These are phyloP conservation scores for Dipodomys merriami DNA, from an alignment of 2,113 vertebrate genomes.

Conservation along the genomic window DNA sequence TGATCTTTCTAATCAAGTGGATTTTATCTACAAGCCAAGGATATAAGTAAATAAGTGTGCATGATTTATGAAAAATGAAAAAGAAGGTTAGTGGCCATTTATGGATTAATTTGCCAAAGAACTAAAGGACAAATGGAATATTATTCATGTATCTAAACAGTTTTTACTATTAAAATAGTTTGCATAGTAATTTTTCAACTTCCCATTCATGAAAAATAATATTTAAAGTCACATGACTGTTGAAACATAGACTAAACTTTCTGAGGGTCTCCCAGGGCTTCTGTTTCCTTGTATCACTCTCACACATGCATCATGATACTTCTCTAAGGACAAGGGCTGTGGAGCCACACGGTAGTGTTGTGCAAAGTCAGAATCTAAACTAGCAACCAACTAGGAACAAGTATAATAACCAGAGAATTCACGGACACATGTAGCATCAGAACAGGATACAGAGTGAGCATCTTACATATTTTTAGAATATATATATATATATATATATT, in stretches of 20 bases:
- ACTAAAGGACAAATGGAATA: background rate
- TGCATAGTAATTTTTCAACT: background rate
- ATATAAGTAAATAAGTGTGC: background rate
- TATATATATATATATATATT: too few relatives aligned
- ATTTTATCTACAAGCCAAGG: background rate
- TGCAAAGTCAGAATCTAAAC: background rate
- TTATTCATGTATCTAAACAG: background rate
- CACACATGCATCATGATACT: too few relatives aligned
- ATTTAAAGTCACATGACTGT: background rate
- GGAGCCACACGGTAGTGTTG: background rate
- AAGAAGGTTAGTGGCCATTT: background rate
- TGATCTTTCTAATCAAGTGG: background rate
- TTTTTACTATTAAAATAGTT: background rate
- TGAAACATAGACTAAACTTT: background rate
- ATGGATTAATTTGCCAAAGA: background rate
- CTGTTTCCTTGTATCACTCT: background rate
- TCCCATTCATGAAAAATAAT: background rate
- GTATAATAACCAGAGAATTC: background rate
- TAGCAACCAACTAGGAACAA: background rate
- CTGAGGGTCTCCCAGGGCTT: background rate
- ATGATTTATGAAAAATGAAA: conserved; percentile 1
- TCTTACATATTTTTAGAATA: background rate
- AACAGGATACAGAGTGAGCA: background rate
- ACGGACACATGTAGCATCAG: background rate
- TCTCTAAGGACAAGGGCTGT: background rate